Evolutionary conservation across 1,140 invertebrate species (phyloP).

Genomic region (Bombus difficillimus): DNA sequence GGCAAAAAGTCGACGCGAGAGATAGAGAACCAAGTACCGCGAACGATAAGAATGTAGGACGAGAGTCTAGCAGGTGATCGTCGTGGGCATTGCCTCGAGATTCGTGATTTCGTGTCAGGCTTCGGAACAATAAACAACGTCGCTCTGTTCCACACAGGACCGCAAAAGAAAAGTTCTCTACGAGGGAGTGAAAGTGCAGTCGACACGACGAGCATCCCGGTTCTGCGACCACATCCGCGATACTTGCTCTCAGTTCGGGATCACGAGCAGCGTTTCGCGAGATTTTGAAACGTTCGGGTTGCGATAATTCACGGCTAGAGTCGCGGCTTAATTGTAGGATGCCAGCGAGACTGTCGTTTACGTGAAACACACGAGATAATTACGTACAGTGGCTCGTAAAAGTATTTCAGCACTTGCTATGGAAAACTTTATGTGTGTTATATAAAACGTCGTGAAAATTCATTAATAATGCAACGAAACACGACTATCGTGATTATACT

Average conservation of each 20-base stretch:
- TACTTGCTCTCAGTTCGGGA: neutral
- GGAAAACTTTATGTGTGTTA: neutral
- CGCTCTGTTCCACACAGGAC: constrained; percentile 28
- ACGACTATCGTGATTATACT: too few relatives aligned
- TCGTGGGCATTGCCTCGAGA: constrained; percentile 48
- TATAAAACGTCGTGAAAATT: neutral
- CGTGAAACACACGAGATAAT: neutral
- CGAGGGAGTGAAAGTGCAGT: constrained; percentile 61
- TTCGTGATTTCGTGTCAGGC: constrained; percentile 61
- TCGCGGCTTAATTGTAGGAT: constrained; percentile 5
- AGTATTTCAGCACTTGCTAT: neutral
- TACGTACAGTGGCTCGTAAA: neutral
- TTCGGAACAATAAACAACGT: constrained; percentile 63
- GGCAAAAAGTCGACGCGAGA: constrained; percentile 31
- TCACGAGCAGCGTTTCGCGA: neutral
- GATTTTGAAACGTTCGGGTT: constrained; percentile 44
- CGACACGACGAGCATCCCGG: constrained; percentile 43
- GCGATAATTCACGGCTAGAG: constrained; percentile 38
- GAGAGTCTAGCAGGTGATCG: constrained; percentile 62
- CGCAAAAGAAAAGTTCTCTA: constrained; percentile 48
- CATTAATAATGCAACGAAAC: too few relatives aligned
- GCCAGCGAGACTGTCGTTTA: neutral
- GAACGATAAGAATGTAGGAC: constrained; percentile 51
- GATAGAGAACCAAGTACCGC: neutral
- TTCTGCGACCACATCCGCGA: constrained; percentile 13